These are phyloP conservation scores for Odiellus spinosus DNA, from an alignment of 2,888 invertebrate genomes.

Conservation along the genomic window DNA sequence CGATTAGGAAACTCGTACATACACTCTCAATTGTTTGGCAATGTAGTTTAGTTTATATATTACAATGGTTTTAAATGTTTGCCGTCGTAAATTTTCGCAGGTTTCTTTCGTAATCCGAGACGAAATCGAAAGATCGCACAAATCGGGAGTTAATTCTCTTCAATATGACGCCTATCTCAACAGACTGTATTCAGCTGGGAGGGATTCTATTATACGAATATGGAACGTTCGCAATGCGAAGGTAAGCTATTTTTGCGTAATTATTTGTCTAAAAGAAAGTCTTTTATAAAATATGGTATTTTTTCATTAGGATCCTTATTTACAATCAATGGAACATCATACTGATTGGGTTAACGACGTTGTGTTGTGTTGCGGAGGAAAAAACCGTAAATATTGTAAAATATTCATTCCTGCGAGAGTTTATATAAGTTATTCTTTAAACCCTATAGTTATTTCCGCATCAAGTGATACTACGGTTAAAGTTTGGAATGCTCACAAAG, in stretches of 20 bases:
- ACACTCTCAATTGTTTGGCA: background rate
- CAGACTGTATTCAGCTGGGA: constrained; percentile 83
- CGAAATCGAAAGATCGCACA: constrained; percentile 80
- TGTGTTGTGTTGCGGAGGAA: constrained; percentile 88
- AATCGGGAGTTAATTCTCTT: constrained; percentile 88
- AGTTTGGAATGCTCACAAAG: constrained; percentile 99
- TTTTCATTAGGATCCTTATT: constrained; percentile 48
- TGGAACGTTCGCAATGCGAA: constrained; percentile 30
- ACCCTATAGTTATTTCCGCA: constrained; percentile 82
- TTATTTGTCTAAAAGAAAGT: background rate
- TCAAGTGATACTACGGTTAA: constrained; percentile 99
- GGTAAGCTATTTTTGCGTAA: constrained; percentile 6
- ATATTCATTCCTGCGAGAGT: no score
- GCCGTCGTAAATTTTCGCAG: constrained; percentile 35
- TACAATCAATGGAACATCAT: constrained; percentile 97
- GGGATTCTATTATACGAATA: constrained; percentile 84
- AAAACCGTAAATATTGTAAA: constrained; percentile 51
- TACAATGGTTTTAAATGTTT: background rate
- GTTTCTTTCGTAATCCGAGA: constrained; percentile 96
- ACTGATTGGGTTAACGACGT: constrained; percentile 99
- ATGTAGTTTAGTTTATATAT: background rate
- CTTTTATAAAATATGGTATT: background rate
- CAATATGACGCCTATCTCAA: constrained; percentile 77
- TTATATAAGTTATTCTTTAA: no score
- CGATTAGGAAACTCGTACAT: no score